Conservation (phyloP, 1,140 invertebrate genomes). For the Diorhabda carinulata region DNA sequence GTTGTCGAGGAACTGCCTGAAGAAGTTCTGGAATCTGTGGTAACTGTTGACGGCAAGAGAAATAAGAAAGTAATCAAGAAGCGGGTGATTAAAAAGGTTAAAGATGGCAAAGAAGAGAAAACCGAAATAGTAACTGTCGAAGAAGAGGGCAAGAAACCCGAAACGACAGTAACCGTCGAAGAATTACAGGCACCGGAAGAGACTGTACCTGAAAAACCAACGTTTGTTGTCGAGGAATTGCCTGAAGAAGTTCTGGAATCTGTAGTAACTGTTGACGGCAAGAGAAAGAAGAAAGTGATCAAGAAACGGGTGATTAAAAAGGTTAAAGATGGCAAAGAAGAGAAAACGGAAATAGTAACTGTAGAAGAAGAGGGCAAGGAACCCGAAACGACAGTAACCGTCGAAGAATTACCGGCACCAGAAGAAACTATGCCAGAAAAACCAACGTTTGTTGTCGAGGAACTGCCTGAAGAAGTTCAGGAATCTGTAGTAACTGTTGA, state of each 20-base stretch:
- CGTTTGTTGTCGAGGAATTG: background rate
- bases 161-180: background rate
- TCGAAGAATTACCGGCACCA: background rate
- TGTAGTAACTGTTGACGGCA: background rate
- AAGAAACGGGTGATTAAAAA: background rate
- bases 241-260: background rate
- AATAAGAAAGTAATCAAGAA: background rate
- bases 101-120: background rate
- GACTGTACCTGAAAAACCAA: background rate
- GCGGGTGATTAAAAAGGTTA: background rate
- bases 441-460: background rate
- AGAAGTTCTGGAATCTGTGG: background rate
- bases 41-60: background rate
- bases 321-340: background rate
- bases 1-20: background rate
- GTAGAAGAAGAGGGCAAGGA: background rate
- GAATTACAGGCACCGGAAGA: background rate
- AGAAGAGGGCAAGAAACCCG: background rate
- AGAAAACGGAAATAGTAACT: background rate
- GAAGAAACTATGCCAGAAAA: background rate
- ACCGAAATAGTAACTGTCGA: background rate
- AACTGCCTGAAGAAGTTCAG: background rate
- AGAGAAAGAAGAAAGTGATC: background rate
- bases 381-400: background rate
- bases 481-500: background rate